Percentiles rank a stretch among this genome's conserved stretches.
Conservation (phyloP, 2,797 vertebrate genomes). For the Argya squamiceps region DNA sequence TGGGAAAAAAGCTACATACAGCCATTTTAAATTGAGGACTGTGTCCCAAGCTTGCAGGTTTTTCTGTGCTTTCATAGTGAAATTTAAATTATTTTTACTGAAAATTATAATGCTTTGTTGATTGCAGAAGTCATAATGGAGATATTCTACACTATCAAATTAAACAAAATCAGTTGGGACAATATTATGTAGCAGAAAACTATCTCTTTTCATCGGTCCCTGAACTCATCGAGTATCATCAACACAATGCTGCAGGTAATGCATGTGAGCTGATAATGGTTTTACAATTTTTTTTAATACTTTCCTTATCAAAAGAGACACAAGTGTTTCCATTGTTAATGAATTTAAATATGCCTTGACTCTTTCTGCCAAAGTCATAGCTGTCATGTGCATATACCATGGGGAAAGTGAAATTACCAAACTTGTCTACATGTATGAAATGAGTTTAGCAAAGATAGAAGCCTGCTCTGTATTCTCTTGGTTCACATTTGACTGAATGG, state of each 20-base stretch:
- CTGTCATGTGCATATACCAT: not conserved
- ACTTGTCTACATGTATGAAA: not conserved
- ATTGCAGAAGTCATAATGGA: slow-evolving; percentile 62
- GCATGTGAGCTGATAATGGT: not conserved
- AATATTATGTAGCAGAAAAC: slow-evolving; percentile 85
- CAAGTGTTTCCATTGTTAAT: not conserved
- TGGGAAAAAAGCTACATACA: not conserved
- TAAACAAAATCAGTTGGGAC: slow-evolving; percentile 74
- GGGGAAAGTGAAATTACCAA: not conserved
- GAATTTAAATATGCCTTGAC: not conserved
- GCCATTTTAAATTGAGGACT: not conserved
- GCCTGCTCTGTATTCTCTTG: not conserved
- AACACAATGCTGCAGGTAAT: slow-evolving; percentile 89
- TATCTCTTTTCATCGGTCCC: slow-evolving; percentile 83
- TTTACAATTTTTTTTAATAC: not conserved
- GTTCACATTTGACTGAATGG: not conserved
- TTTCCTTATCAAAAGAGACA: not conserved
- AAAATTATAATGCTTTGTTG: not conserved
- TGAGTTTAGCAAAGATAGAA: not conserved
- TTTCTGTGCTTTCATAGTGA: not conserved
- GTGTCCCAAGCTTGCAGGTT: not conserved
- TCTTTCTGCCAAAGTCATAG: not conserved
- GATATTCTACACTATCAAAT: slow-evolving; percentile 88
- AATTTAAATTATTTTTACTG: not conserved
- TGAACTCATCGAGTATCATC: slow-evolving; percentile 86